phyloP scores from a whole-genome alignment of 1,140 invertebrate genomes.

The Drusus annulatus region DNA sequence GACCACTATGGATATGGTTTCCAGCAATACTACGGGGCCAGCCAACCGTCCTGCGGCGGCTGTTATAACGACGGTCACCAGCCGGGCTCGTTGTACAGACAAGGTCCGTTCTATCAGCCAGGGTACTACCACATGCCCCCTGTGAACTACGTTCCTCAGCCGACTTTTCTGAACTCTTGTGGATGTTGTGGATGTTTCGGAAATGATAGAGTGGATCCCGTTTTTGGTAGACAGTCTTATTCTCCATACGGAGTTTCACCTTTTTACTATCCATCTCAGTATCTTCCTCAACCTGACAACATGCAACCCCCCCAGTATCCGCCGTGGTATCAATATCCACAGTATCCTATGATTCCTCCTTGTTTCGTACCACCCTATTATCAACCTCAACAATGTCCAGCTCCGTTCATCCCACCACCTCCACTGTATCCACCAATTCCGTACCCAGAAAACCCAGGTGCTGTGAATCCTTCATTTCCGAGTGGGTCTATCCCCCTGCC shows the following conservation, averaged over 20 bases:
- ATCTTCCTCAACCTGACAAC: no score
- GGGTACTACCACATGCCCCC: conserved; percentile 56
- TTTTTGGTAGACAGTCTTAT: conserved; percentile 50
- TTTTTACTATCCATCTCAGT: neutral
- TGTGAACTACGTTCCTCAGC: neutral
- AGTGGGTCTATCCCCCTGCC: no score
- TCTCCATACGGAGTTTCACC: conserved; percentile 43
- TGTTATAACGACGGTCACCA: conserved; percentile 57
- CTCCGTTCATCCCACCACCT: no score
- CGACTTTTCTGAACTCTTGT: neutral
- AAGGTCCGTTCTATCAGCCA: conserved; percentile 53
- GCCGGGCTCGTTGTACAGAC: conserved; percentile 47
- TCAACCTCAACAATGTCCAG: neutral
- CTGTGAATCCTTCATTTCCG: no score
- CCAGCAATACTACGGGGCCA: conserved; percentile 41
- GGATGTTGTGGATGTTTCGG: conserved; percentile 49
- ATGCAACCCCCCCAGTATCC: no score
- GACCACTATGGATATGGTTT: conserved; percentile 58
- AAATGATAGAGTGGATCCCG: conserved; percentile 51
- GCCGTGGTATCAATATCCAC: neutral
- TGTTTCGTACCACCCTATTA: neutral
- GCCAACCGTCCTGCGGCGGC: conserved; percentile 43
- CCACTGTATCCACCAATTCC: no score
- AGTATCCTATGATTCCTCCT: neutral
- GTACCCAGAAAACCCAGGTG: no score